Evolutionary conservation across 2,888 invertebrate genomes (phyloP).

Genomic region (Troides helena): DNA sequence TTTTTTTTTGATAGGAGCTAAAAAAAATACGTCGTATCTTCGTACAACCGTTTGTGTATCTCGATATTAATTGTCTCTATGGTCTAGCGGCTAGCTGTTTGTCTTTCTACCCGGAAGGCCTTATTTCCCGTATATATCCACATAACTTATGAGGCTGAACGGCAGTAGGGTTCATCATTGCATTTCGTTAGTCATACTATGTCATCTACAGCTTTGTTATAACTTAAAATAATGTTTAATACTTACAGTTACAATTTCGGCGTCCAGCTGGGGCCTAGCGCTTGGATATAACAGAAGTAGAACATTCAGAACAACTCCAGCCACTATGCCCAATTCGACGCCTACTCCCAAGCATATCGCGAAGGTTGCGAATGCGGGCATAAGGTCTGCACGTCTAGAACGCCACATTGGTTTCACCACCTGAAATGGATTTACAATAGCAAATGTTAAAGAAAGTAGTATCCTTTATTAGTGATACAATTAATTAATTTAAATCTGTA

Average conservation of each 20-base stretch:
- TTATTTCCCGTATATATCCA: too few species aligned
- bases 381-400: conserved; percentile 88
- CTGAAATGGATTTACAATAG: conserved; percentile 44
- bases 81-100: too few species aligned
- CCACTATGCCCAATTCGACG: conserved; percentile 91
- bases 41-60: too few species aligned
- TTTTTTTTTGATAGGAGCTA: too few species aligned
- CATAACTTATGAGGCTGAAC: too few species aligned
- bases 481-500: too few species aligned
- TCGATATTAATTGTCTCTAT: too few species aligned
- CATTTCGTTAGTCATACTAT: too few species aligned
- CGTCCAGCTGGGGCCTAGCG: conserved; percentile 87
- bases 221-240: not conserved
- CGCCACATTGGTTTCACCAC: conserved; percentile 92
- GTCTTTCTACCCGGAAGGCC: too few species aligned
- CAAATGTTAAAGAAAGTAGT: not conserved
- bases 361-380: conserved; percentile 92
- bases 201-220: too few species aligned
- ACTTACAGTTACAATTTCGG: conserved; percentile 84
- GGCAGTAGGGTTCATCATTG: too few species aligned
- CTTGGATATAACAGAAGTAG: conserved; percentile 89
- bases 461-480: not conserved
- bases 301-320: conserved; percentile 90
- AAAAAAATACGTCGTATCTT: too few species aligned
- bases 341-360: conserved; percentile 89